A percentile compares a stretch with the other conserved stretches of the same genome.
Conservation (phyloP, 2,888 invertebrate species). For the Actias luna region DNA sequence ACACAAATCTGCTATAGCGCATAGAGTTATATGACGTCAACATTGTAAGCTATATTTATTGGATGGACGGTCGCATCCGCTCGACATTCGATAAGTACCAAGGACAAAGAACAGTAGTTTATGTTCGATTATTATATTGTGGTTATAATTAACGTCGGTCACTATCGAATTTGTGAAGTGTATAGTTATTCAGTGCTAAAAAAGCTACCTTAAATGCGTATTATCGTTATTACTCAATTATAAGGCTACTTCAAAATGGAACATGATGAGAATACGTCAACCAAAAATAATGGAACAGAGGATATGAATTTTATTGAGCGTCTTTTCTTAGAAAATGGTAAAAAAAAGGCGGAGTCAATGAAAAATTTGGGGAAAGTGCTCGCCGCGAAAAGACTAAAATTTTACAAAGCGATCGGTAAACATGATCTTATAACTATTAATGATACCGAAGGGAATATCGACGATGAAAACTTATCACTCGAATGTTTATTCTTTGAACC, state of each 20-base stretch:
- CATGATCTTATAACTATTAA: background rate
- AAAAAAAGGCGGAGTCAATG: background rate
- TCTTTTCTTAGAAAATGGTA: background rate
- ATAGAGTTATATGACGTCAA: too few species aligned
- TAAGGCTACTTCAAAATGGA: background rate
- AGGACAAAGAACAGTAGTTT: too few species aligned
- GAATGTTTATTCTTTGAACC: background rate
- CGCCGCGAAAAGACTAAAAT: conserved; percentile 14
- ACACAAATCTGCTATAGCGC: too few species aligned
- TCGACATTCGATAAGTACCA: too few species aligned
- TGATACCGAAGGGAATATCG: background rate
- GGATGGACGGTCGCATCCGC: too few species aligned
- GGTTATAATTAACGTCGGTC: too few species aligned
- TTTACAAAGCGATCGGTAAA: conserved; percentile 12
- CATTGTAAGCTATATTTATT: too few species aligned
- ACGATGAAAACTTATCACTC: background rate
- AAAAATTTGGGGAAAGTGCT: background rate
- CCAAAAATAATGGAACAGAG: background rate
- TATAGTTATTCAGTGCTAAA: background rate
- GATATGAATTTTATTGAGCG: background rate
- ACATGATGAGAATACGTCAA: background rate
- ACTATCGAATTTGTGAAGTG: too few species aligned
- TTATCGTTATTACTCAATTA: background rate
- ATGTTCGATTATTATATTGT: too few species aligned
- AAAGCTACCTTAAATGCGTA: background rate